Base-by-base conservation (phyloP, 2,888 invertebrate species). In the Parnassius smintheus region DNA sequence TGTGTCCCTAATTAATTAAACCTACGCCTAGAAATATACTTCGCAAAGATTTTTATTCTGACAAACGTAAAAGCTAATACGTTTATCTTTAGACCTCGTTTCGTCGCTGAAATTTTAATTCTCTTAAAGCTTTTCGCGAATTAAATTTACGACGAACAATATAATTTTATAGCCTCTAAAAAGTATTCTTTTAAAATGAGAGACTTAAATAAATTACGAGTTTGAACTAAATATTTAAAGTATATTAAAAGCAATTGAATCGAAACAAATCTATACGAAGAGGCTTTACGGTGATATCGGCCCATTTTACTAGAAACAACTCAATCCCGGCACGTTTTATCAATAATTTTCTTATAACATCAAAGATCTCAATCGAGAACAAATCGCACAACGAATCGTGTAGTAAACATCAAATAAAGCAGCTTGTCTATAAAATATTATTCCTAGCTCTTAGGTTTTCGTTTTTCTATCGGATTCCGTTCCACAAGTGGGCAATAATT, bases 401-500 rank as follows among this genome's bases (percentile, higher is more conserved):
- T 83, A 86, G 86, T 89, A 90, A 91, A 90, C 88, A 89, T 88
- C 80, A 84, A 83, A 85, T 87, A 86, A 85, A 86, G 84, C 82
- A 83, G 82, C 81, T 81, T 84, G 84, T 88, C 88, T 85, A 89
- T 91, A 89, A 89, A 91, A 90, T 91, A 91, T 90, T 83, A 91
- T 90, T 88, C 86, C 80, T 81, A 85, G 85, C 83, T 85, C 83
- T 85, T 71, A 73, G 73, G 71, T 78, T 80, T 88, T 90, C 90
- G 88, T 88, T 91, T 88, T 84, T 84, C 85, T 85, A 80, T 86
- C 78, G 85, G 81, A 85, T 84, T 85, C 78, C 82, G 86, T 89
- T 91, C 91, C 86, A 91, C 91, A 91, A 91, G 91, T 91, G 91
- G 91, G 91, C 87, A 89, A 91, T 91, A 91, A 91, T 91, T 91